These are phyloP conservation scores for Hydrozoanthus gracilis DNA, from an alignment of 92 coral and sea anemone species.

Conservation along the genomic window DNA sequence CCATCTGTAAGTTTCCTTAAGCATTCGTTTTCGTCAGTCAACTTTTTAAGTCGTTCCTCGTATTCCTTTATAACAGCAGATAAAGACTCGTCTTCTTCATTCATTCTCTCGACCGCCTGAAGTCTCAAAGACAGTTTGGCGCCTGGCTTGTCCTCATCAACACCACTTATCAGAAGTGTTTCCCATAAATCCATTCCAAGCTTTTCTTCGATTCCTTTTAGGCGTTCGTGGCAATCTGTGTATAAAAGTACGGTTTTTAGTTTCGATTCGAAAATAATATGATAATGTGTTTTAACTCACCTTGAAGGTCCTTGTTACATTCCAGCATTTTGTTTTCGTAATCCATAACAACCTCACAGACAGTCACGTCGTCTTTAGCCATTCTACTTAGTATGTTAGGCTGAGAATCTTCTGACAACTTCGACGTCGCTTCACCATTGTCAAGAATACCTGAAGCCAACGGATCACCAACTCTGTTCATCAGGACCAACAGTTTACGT, in stretches of 20 bases:
- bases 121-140: background rate
- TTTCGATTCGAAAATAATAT: background rate
- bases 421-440: background rate
- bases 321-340: constrained; percentile 64
- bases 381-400: constrained; percentile 62
- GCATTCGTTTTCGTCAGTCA: constrained; percentile 44
- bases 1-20: constrained; percentile 23
- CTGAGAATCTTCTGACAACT: background rate
- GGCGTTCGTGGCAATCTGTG: constrained; percentile 26
- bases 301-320: constrained; percentile 7
- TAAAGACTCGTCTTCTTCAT: constrained; percentile 18
- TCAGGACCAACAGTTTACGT: constrained; percentile 4
- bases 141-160: background rate
- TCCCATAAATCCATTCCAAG: constrained; percentile 46
- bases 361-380: constrained; percentile 53
- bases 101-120: constrained; percentile 49
- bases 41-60: constrained; percentile 56
- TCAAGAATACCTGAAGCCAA: constrained; percentile 30
- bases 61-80: constrained; percentile 50
- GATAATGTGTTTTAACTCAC: constrained; percentile 14
- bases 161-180: constrained; percentile 10
- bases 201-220: constrained; percentile 32
- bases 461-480: constrained; percentile 32
- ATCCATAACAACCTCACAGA: constrained; percentile 64
- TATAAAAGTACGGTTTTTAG: background rate